Evolutionary conservation across 64 coral and sea anemone species (phyloP).

Genomic region (Astreopora myriophthalma): DNA sequence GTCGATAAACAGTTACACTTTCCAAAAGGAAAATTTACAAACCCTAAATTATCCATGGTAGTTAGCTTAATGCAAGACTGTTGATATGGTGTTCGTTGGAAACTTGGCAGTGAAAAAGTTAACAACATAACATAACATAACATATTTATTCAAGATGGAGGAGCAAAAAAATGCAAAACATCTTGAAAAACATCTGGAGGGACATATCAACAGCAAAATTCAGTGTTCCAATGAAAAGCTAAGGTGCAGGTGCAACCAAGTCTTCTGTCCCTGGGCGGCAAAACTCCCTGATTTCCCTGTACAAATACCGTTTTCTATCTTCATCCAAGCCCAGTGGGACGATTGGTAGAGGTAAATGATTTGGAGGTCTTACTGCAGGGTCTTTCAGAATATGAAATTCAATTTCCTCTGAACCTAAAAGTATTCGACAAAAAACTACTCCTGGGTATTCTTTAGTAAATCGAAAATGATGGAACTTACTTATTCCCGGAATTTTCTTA

Average conservation of each 20-base stretch:
- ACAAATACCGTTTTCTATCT: conserved; percentile 15
- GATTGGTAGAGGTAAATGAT: not conserved
- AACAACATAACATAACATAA: not conserved
- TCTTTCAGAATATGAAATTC: conserved; percentile 14
- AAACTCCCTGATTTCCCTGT: conserved; percentile 37
- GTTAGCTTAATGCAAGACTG: not conserved
- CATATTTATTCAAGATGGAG: not conserved
- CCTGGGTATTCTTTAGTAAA: conserved; percentile 43
- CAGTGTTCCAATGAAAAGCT: not conserved
- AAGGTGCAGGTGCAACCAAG: conserved; percentile 23
- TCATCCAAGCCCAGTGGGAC: not conserved
- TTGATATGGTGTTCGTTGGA: not conserved
- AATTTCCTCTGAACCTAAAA: conserved; percentile 3
- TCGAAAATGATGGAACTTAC: conserved; percentile 16
- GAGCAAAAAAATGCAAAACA: not conserved
- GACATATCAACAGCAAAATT: too few relatives aligned
- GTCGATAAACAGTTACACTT: not conserved
- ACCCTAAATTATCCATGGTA: not conserved
- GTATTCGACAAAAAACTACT: not conserved
- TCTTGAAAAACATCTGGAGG: not conserved
- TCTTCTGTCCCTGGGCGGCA: conserved; percentile 45
- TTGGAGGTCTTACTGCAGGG: not conserved
- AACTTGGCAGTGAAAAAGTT: not conserved
- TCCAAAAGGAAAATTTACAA: not conserved
- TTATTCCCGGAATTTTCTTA: not conserved